A percentile compares a stretch with the other conserved stretches of the same genome.
These are phyloP conservation scores for Lethocerus indicus DNA, from an alignment of 1,140 invertebrate genomes.

Conservation along the genomic window DNA sequence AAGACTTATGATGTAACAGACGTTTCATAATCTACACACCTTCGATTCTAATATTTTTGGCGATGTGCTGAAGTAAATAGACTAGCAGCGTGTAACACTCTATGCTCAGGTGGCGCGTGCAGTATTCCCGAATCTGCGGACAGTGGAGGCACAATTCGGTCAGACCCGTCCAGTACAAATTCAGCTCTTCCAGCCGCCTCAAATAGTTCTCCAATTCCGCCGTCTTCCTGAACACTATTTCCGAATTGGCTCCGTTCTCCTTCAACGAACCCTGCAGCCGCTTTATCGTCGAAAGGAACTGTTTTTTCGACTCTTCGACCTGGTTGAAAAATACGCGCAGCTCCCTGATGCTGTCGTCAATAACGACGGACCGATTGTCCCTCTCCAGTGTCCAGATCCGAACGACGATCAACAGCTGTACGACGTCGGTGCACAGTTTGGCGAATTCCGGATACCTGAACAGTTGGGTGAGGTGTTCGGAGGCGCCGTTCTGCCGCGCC, in stretches of 20 bases:
- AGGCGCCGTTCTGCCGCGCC: conserved; percentile 32
- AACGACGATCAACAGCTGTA: conserved; percentile 37
- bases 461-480: conserved; percentile 34
- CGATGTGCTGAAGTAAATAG: conserved; percentile 23
- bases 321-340: conserved; percentile 32
- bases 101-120: conserved; percentile 19
- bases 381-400: conserved; percentile 27
- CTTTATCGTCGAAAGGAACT: conserved; percentile 20
- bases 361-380: neutral
- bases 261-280: conserved; percentile 1
- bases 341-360: conserved; percentile 23
- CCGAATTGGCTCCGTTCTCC: conserved; percentile 3
- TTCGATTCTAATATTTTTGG: conserved; percentile 11
- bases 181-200: conserved; percentile 9
- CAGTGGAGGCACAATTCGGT: conserved; percentile 36
- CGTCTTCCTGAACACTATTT: neutral
- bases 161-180: conserved; percentile 35
- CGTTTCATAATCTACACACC: conserved; percentile 5
- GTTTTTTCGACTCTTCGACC: conserved; percentile 28
- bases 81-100: conserved; percentile 25
- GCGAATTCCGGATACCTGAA: conserved; percentile 33
- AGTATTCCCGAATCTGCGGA: conserved; percentile 31
- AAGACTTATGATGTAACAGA: too few species aligned
- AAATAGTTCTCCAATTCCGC: conserved; percentile 4
- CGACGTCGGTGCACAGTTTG: too few species aligned